phyloP scores from a whole-genome alignment of 2,797 vertebrate genomes.

The Balearica regulorum region DNA sequence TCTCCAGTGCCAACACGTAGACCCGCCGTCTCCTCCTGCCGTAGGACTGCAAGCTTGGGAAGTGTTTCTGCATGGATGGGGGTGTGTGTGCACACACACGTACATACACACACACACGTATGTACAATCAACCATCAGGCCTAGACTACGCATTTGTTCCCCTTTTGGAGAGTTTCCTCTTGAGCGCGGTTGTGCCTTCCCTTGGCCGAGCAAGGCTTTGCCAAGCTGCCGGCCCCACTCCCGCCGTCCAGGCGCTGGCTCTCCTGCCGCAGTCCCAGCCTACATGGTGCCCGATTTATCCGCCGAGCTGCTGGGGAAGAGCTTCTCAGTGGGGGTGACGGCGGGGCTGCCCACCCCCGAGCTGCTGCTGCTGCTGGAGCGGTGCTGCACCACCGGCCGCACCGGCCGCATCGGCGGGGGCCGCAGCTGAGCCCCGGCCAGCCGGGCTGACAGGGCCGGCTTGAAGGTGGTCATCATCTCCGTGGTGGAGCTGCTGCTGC shows the following conservation, averaged over 20 bases:
- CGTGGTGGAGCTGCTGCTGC: conserved; percentile 87
- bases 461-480: conserved; percentile 97
- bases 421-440: conserved; percentile 85
- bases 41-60: neutral
- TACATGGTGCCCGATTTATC: conserved; percentile 83
- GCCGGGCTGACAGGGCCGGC: conserved; percentile 82
- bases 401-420: conserved; percentile 85
- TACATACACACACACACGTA: neutral
- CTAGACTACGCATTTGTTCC: neutral
- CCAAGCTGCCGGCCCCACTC: neutral
- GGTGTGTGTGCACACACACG: neutral
- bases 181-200: neutral
- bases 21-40: neutral
- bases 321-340: conserved; percentile 88
- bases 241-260: neutral
- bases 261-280: neutral
- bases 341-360: conserved; percentile 90
- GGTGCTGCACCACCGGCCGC: conserved; percentile 84
- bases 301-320: conserved; percentile 83
- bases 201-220: neutral
- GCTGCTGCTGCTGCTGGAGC: conserved; percentile 91
- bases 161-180: neutral
- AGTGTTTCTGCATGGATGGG: neutral
- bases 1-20: conserved; percentile 59
- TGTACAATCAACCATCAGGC: neutral